Evolutionary conservation across 2,888 invertebrate species (phyloP), one percentile per base, ranked within the genome.

Genomic region (Desoria tigrina): DNA sequence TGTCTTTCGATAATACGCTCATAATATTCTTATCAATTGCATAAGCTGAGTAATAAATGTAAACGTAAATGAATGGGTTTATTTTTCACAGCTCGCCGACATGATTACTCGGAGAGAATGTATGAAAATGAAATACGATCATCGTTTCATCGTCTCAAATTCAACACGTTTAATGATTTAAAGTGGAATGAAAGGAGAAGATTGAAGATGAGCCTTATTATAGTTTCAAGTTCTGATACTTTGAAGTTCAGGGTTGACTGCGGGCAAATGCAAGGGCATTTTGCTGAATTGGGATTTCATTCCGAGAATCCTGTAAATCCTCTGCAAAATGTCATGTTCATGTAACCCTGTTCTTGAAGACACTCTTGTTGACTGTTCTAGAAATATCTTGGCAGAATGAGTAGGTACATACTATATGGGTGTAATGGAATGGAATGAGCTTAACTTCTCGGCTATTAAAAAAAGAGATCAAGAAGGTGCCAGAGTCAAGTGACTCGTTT

Each of bases 181-280:
- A n/a, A n/a, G n/a, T n/a, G n/a, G n/a, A 32, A 32, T 32, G 11
- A 4, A 11, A 32, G 32, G 32, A 32, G 32, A 4, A 7, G 4
- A 32, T 32, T 32, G 4, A 7, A 7, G 32, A 32, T 32, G 32
- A 11, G 11, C n/a, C n/a, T n/a, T n/a, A n/a, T n/a, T n/a, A n/a
- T n/a, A n/a, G n/a, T n/a, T n/a, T n/a, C n/a, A n/a, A n/a, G n/a
- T n/a, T n/a, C n/a, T n/a, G n/a, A n/a, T 7, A n/a, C 14, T 49
- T 49, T 49, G 21, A 51, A 51, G 51, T 51, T 51, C 51, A 51
- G 51, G 51, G 51, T 16, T 51, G 24, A 16, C 24, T 51, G 51
- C 11, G 51, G 26, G 7, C 24, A 51, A 51, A 24, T 26, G 21
- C 51, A 51, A 51, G 51, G 51, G 24, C 51, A 51, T 24, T 16